Base-by-base conservation (phyloP, 2,797 vertebrate species). In the Microhierax caerulescens region DNA sequence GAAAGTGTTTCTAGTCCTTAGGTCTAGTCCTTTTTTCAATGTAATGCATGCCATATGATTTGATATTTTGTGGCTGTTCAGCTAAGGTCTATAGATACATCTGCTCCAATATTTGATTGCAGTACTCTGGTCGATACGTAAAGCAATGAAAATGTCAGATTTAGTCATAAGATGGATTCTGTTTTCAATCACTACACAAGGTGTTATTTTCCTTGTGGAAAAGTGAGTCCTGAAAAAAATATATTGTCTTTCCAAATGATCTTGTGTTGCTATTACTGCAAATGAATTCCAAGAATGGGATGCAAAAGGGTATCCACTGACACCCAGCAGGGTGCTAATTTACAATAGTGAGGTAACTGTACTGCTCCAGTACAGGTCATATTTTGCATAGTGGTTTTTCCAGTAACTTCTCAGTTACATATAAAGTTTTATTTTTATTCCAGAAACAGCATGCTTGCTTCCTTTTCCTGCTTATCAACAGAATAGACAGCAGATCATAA, bases 181-280 rank as follows among this genome's bases (percentile, higher is more conserved):
- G 60, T 78, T 96, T 97, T 94, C 90, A 95, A 92, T 94, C 85
- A 75, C 53, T 85, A 34, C 41, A n/a, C 13, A 88, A 95, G 80
- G 43, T 93, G 57, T 85, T 84, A 95, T 84, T 69, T 92, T 90
- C 18, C 39, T 65, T 87, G 89, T 85, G 47, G 47, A 94, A 96
- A 81, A 59, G n/a, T 10, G 56, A 86, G 67, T 91, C 25, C 34
- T 83, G 60, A 72, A 94, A 87, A 70, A 85, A 73, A 68, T 17
- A 75, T 23, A 45, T 28, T 63, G 15, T 60, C 69, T 94, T 95
- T 92, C 63, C 47, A 81, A 83, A 86, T 65, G 25, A 76, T 92
- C 69, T 65, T 65, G 21, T 2, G 1, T 24, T 90, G 61, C 36
- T 85, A 24, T 76, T 92, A 72, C 61, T 68, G 61, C 20, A 85